Percentiles rank a stretch among this genome's conserved stretches.
Evolutionary conservation across 2,797 vertebrate genomes (phyloP).

Genomic region (Melanotaenia maccullochi): DNA sequence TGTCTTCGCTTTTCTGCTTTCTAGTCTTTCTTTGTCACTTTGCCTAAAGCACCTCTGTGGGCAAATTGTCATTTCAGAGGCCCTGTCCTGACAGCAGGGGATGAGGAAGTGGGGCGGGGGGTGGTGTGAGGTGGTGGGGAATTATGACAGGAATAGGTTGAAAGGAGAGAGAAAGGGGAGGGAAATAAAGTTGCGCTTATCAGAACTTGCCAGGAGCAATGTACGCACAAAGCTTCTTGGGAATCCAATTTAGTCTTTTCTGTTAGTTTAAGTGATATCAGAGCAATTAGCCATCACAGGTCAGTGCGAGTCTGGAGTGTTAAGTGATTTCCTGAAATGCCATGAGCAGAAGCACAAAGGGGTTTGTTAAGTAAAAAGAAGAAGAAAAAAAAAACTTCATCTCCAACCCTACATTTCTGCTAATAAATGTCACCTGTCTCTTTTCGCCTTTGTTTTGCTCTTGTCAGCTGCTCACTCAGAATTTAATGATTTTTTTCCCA

Average conservation of each 20-base stretch:
- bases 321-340: slow-evolving; percentile 76
- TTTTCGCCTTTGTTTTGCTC: slow-evolving; percentile 56
- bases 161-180: slow-evolving; percentile 54
- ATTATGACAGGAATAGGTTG: slow-evolving; percentile 69
- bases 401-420: not conserved
- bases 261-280: slow-evolving; percentile 80
- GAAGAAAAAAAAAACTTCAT: slow-evolving; percentile 13
- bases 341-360: slow-evolving; percentile 16
- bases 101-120: not conserved
- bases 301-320: slow-evolving; percentile 60
- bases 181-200: slow-evolving; percentile 82
- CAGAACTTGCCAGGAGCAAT: slow-evolving; percentile 74
- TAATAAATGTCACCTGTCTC: slow-evolving; percentile 62
- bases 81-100: slow-evolving; percentile 20
- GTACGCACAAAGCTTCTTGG: slow-evolving; percentile 68
- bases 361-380: slow-evolving; percentile 22
- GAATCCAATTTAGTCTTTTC: slow-evolving; percentile 77
- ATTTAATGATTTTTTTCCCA: slow-evolving; percentile 59
- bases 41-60: slow-evolving; percentile 45
- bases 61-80: slow-evolving; percentile 61
- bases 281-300: slow-evolving; percentile 79
- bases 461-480: slow-evolving; percentile 40
- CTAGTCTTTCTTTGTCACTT: slow-evolving; percentile 30
- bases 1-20: slow-evolving; percentile 3
- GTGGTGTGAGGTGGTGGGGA: slow-evolving; percentile 28